These are phyloP conservation scores for Bergia puertoricense DNA, from an alignment of 92 coral and sea anemone species.

Conservation along the genomic window DNA sequence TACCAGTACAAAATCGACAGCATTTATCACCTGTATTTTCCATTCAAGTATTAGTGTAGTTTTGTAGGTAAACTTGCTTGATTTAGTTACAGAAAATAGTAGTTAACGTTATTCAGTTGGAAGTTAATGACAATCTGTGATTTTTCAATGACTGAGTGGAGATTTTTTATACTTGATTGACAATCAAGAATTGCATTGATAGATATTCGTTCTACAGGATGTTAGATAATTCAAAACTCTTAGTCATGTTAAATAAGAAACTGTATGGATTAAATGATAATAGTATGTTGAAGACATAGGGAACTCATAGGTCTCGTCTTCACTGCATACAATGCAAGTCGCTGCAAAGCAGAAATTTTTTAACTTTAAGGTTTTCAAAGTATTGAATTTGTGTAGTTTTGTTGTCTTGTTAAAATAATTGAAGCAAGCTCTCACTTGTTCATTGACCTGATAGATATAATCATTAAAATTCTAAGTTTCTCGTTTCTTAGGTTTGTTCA, in stretches of 20 bases:
- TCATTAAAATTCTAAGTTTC: conserved; percentile 16
- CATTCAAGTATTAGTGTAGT: conserved; percentile 12
- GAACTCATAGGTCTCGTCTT: conserved; percentile 20
- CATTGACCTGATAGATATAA: conserved; percentile 20
- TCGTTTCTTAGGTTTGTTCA: conserved; percentile 31
- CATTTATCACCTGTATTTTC: not conserved
- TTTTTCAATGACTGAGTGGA: conserved; percentile 11
- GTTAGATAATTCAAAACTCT: not conserved
- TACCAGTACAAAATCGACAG: not conserved
- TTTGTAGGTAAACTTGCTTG: conserved; percentile 18
- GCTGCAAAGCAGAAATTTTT: conserved; percentile 49
- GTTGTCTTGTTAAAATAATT: conserved; percentile 14
- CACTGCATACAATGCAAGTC: conserved; percentile 35
- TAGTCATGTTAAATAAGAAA: conserved; percentile 4
- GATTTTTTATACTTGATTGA: conserved; percentile 1
- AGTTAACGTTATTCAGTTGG: not conserved
- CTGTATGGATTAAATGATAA: not conserved
- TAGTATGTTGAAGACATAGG: conserved; percentile 8
- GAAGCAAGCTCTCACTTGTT: not conserved
- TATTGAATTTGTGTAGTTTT: conserved; percentile 21
- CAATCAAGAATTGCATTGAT: conserved; percentile 8
- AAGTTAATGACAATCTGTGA: conserved; percentile 1
- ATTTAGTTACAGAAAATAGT: not conserved
- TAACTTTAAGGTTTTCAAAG: conserved; percentile 44
- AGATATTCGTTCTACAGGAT: not conserved